Base-by-base conservation (phyloP, 2,113 vertebrate species). In the Neodon shergylaensis region DNA sequence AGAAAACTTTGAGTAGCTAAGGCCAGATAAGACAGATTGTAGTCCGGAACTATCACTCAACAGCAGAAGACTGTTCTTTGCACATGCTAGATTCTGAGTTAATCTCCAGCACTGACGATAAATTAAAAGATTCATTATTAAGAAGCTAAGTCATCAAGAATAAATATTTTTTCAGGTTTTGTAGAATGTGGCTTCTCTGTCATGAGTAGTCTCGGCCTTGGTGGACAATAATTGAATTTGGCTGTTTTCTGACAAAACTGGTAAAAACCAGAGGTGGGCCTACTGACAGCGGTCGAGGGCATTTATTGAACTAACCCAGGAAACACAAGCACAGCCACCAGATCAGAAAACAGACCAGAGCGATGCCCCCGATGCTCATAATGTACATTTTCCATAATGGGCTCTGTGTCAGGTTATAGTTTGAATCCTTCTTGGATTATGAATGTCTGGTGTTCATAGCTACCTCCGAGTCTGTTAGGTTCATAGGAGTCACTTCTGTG, bases 271-370 rank as follows among this genome's bases (percentile, higher is more conserved):
- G 66, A 49, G 0, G 12, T 72, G 13, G 74, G 42, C 65, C 22
- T 12, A 5, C 47, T 89, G 52, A 90, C 36, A 54, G 31, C 79
- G 49, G 86, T 47, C 49, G 28, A 63, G 33, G 63, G 70, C 47
- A 70, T 66, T 33, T 33, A 97, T 92, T 36, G 84, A 68, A 92
- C 58, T 70, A 17, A 86, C 31, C 74, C 44, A 73, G 19, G 84
- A 94, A 82, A 89, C 61, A 49, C 33, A 88, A 89, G 79, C 44
- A 3, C 10, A 47, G 36, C 96, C 52, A 70, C 28, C 66, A 94
- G 84, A 88, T 47, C 44, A 44, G 77, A 33, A 74, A 39, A 79
- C 65, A 92, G 96, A 96, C 97, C 95, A 96, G 96, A 97, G 96
- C 94, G 96, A 98, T 52, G 4, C 26, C 49, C 44, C 81, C 61